Evolutionary conservation across 64 coral and sea anemone genomes (phyloP).

Genomic region (Montipora sp.): DNA sequence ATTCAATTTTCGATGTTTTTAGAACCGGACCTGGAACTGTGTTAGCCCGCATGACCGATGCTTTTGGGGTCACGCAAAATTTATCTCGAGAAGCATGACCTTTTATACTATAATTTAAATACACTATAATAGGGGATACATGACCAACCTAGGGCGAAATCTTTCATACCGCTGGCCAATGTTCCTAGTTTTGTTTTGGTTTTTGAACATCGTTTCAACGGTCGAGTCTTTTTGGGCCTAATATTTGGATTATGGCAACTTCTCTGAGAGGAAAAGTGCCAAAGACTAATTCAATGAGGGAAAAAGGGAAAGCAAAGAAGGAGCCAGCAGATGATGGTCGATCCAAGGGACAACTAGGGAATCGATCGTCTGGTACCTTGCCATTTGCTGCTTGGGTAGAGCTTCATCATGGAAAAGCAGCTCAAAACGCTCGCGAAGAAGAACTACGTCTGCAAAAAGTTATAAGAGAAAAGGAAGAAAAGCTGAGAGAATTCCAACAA

Average conservation of each 20-base stretch:
- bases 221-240: background rate
- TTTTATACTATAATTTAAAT: background rate
- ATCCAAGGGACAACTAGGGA: slow-evolving; percentile 76
- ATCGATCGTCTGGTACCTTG: slow-evolving; percentile 72
- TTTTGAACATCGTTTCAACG: background rate
- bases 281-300: background rate
- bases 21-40: too few species aligned
- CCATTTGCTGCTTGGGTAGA: slow-evolving; percentile 96
- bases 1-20: too few species aligned
- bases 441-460: slow-evolving; percentile 74
- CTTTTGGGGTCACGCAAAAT: slow-evolving; percentile 60
- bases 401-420: slow-evolving; percentile 22
- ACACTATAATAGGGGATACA: background rate
- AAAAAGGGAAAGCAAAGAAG: background rate
- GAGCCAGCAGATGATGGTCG: slow-evolving; percentile 27
- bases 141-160: too few species aligned
- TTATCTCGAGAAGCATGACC: too few species aligned
- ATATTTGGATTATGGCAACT: background rate
- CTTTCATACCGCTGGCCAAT: background rate
- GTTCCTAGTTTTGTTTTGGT: background rate
- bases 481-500: slow-evolving; percentile 79
- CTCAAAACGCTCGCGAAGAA: slow-evolving; percentile 66
- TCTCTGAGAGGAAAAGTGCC: background rate
- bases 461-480: slow-evolving; percentile 79
- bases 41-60: too few species aligned